Base-by-base conservation (phyloP, 2,113 vertebrate species). In the Oostethus manadensis region DNA sequence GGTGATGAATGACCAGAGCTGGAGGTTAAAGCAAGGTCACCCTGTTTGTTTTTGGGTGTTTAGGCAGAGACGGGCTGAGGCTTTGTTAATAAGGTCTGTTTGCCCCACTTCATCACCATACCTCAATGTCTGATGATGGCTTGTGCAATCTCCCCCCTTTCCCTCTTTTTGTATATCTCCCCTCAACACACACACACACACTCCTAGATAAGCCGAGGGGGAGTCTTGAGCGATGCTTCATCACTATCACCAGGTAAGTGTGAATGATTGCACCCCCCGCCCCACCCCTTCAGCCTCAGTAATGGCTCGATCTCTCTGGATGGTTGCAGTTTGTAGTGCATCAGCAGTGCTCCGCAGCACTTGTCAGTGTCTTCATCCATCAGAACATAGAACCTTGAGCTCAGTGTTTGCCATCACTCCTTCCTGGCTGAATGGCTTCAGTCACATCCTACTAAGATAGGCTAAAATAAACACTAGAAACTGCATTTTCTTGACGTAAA, bases 171-270 rank as follows among this genome's bases (percentile, higher is more conserved):
- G 3, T 13, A 13, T 20, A 18, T 13, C n/a, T 10, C 50, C 51
- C 29, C 9, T 8, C 5, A 20, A 42, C 35, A 18, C n/a, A 14
- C 33, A 38, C 53, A 11, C 33, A 48, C 46, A 15, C 33, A 55
- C 33, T 21, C 40, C 2, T 20, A 55, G 53, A 40, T 55, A 55
- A 40, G 14, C 51, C 48, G 23, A 8, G 33, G 29, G 33, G 10
- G 51, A 14, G 53, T 38, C 53, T 55, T 20, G 33, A 55, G n/a
- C 35, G 53, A 55, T 20, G 20, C 53, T 40, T 55, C 53, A 55
- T 42, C 53, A 55, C 35, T 55, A 55, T 55, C 53, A 20, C 53
- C 53, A 42, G 53, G 53, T 55, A 55, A 55, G 53, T 55, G 53
- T 55, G 35, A 55, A 55, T 40, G 53, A 55, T 42, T 2, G 29